Percentiles rank a stretch among this genome's conserved stretches.
phyloP scores from a whole-genome alignment of 1,140 invertebrate species.

The Dinoponera quadriceps region DNA sequence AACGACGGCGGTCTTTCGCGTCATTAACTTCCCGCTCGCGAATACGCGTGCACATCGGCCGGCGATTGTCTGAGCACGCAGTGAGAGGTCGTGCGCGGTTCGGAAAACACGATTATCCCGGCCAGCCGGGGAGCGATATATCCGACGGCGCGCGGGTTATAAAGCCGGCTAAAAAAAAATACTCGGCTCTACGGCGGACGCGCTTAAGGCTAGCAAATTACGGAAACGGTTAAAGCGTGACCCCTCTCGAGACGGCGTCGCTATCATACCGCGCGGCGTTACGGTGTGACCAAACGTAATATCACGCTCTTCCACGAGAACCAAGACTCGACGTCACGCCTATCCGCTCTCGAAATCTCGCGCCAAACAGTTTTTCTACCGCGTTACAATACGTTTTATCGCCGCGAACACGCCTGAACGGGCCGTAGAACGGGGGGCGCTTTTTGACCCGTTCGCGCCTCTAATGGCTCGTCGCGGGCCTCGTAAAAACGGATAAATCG shows the following conservation, averaged over 20 bases:
- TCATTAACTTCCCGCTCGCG: too few relatives aligned
- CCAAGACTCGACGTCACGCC: slow-evolving; percentile 51
- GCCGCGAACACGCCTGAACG: slow-evolving; percentile 41
- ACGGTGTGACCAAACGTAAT: slow-evolving; percentile 58
- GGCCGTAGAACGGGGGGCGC: slow-evolving; percentile 24
- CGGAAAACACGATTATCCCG: slow-evolving; percentile 10
- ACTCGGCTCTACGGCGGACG: neutral
- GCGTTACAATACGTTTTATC: slow-evolving; percentile 45
- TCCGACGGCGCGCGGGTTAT: neutral
- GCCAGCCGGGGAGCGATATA: neutral
- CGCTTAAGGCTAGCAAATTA: slow-evolving; percentile 44
- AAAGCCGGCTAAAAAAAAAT: neutral
- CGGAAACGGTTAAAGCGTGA: slow-evolving; percentile 56
- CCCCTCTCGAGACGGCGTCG: slow-evolving; percentile 28
- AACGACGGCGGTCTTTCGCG: too few relatives aligned
- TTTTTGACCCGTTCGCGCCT: slow-evolving; percentile 44
- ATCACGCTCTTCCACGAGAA: slow-evolving; percentile 53
- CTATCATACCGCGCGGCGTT: slow-evolving; percentile 37
- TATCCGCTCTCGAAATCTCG: slow-evolving; percentile 55
- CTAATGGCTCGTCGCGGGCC: slow-evolving; percentile 25
- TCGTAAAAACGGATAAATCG: slow-evolving; percentile 37
- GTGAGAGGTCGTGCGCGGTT: neutral
- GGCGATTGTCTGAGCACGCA: neutral
- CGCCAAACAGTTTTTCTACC: slow-evolving; percentile 52
- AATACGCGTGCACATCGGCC: neutral